phyloP scores from a whole-genome alignment of 2,113 vertebrate genomes.

The Sakesphorus luctuosus region DNA sequence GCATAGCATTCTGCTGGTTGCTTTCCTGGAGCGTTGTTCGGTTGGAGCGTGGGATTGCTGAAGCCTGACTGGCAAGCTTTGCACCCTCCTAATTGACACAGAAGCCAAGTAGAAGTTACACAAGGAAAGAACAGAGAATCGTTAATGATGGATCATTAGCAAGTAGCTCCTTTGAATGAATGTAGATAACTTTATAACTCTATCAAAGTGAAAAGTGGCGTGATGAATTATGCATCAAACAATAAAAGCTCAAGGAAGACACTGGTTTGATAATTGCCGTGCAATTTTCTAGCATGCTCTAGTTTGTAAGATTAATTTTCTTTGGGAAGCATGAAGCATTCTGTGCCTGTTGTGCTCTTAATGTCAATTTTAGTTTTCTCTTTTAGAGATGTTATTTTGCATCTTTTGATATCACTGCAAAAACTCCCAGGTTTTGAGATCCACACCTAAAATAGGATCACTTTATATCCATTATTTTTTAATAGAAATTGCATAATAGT shows the following conservation, averaged over 20 bases:
- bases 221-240: conserved; percentile 61
- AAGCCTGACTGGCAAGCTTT: conserved; percentile 70
- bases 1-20: conserved; percentile 65
- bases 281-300: conserved; percentile 57
- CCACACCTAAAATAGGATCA: background rate
- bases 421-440: background rate
- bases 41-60: conserved; percentile 68
- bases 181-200: conserved; percentile 70
- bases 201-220: conserved; percentile 62
- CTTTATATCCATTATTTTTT: background rate
- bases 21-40: conserved; percentile 49
- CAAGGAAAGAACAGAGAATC: conserved; percentile 65
- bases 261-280: conserved; percentile 54
- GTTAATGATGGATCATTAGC: conserved; percentile 70
- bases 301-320: conserved; percentile 62
- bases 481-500: background rate
- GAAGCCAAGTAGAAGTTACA: conserved; percentile 70
- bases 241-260: conserved; percentile 61
- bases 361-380: conserved; percentile 3
- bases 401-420: background rate
- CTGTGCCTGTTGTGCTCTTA: conserved; percentile 17
- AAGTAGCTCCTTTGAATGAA: conserved; percentile 67
- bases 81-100: conserved; percentile 60
- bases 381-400: background rate
- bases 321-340: conserved; percentile 38